Evolutionary conservation across 2,797 vertebrate genomes (phyloP).

Genomic region (Sebastolobus altivelis): DNA sequence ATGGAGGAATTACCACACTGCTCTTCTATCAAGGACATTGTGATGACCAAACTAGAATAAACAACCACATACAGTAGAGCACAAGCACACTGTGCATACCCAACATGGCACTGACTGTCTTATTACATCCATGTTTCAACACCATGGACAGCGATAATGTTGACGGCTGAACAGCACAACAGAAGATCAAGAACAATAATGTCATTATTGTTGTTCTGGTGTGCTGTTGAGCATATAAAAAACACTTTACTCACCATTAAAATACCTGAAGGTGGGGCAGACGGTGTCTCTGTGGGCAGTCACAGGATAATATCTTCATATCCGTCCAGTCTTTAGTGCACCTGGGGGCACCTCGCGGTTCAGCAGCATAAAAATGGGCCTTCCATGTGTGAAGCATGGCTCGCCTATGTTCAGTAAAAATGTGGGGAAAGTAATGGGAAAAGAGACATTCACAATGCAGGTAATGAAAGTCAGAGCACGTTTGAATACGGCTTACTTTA

Average conservation of each 20-base stretch:
- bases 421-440: not conserved
- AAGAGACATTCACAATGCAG: not conserved
- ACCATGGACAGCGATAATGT: conserved; percentile 1
- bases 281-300: not conserved
- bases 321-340: conserved; percentile 12
- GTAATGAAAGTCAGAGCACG: not conserved
- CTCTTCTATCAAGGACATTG: conserved; percentile 10
- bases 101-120: not conserved
- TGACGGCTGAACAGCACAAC: not conserved
- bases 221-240: not conserved
- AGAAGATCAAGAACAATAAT: not conserved
- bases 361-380: conserved; percentile 17
- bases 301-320: conserved; percentile 12
- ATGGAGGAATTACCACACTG: conserved; percentile 5
- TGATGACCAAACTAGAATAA: conserved; percentile 7
- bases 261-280: not conserved
- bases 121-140: conserved; percentile 10
- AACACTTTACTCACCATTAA: conserved; percentile 20
- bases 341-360: not conserved
- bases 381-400: not conserved
- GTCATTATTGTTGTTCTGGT: not conserved
- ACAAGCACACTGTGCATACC: not conserved
- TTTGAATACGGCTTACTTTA: not conserved
- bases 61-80: not conserved
- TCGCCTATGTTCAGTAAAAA: not conserved